Conservation (phyloP, 2,797 vertebrate species). For the Mormyrops boulengeri region DNA sequence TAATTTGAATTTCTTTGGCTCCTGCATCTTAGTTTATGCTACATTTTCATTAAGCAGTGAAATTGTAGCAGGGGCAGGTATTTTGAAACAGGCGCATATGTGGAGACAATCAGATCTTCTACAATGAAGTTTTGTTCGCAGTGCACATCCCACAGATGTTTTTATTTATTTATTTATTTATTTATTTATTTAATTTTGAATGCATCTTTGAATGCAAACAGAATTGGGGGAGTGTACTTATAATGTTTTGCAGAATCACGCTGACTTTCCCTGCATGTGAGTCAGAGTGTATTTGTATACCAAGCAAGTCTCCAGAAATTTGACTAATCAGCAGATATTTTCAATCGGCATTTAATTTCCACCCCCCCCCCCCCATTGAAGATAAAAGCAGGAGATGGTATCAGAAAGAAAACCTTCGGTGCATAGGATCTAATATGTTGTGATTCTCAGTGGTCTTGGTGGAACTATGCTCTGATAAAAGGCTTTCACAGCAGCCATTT, state of each 20-base stretch:
- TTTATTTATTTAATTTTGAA: no score
- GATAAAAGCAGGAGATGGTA: constrained; percentile 20
- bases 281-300: constrained; percentile 1
- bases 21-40: not conserved
- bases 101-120: not conserved
- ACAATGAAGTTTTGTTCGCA: not conserved
- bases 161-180: not conserved
- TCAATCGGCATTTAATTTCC: constrained; percentile 26
- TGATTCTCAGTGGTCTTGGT: not conserved
- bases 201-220: not conserved
- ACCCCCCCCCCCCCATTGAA: not conserved
- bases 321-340: constrained; percentile 27
- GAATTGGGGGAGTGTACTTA: not conserved
- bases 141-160: not conserved
- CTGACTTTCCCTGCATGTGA: constrained; percentile 6
- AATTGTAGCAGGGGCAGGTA: not conserved
- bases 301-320: not conserved
- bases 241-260: not conserved
- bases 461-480: not conserved
- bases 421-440: not conserved
- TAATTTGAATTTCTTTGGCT: not conserved
- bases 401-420: constrained; percentile 1
- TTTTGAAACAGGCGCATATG: not conserved
- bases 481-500: not conserved
- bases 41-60: not conserved